These are phyloP conservation scores for Andrena bicolor DNA, from an alignment of 2,888 invertebrate species.

Conservation along the genomic window DNA sequence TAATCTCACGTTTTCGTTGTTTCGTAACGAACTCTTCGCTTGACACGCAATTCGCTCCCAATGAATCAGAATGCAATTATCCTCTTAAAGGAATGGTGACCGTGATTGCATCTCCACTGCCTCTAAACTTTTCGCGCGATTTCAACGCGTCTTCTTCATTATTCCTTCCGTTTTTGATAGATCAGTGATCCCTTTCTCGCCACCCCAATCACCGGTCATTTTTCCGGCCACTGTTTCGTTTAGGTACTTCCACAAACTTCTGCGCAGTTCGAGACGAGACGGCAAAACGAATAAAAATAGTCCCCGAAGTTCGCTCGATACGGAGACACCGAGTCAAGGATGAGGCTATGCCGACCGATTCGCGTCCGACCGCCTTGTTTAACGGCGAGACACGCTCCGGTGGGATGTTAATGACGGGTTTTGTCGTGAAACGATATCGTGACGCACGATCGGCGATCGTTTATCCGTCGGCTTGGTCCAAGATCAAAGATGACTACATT, in stretches of 20 bases:
- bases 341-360: slow-evolving; percentile 56
- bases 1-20: slow-evolving; percentile 4
- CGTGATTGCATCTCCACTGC: slow-evolving; percentile 36
- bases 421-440: slow-evolving; percentile 38
- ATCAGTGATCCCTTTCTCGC: background rate
- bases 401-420: slow-evolving; percentile 63
- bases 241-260: background rate
- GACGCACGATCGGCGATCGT: slow-evolving; percentile 48
- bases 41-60: slow-evolving; percentile 50
- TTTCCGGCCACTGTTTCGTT: background rate
- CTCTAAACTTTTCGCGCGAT: slow-evolving; percentile 7
- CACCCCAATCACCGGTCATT: too few species aligned
- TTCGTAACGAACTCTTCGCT: slow-evolving; percentile 2
- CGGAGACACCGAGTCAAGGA: slow-evolving; percentile 62
- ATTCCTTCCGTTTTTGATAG: background rate
- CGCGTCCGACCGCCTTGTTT: slow-evolving; percentile 52
- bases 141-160: background rate
- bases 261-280: slow-evolving; percentile 26
- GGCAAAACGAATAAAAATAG: background rate
- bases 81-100: slow-evolving; percentile 49
- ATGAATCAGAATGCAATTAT: slow-evolving; percentile 67
- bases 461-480: slow-evolving; percentile 23
- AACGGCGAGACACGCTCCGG: slow-evolving; percentile 39
- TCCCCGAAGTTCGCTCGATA: slow-evolving; percentile 49
- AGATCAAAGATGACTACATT: slow-evolving; percentile 18